phyloP scores from a whole-genome alignment of 2,113 vertebrate species.

The Kryptolebias marmoratus region DNA sequence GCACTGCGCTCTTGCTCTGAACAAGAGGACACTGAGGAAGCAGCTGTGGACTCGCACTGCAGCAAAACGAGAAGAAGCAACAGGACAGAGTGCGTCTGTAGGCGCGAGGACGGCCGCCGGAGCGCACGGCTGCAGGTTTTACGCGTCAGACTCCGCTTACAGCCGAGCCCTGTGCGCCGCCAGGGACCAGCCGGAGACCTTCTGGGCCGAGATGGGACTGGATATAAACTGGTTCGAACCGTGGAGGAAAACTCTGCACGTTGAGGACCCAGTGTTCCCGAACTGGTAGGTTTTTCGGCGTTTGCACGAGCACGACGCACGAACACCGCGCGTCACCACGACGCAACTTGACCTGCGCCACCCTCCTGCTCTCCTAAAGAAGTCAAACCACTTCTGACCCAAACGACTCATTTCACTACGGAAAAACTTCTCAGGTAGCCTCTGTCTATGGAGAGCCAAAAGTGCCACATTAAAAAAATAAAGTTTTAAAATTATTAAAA shows the following conservation, averaged over 20 bases:
- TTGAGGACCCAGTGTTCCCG: slow-evolving; percentile 77
- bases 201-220: slow-evolving; percentile 73
- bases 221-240: slow-evolving; percentile 78
- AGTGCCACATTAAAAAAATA: neutral
- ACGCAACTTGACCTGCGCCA: no score
- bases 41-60: slow-evolving; percentile 4
- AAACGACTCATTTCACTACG: no score
- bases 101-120: neutral
- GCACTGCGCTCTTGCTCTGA: neutral
- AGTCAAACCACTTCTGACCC: no score
- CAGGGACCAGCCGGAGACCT: slow-evolving; percentile 66
- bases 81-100: neutral
- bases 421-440: no score
- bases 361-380: no score
- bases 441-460: neutral
- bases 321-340: no score
- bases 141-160: slow-evolving; percentile 48
- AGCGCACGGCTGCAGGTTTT: slow-evolving; percentile 15
- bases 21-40: neutral
- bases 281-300: slow-evolving; percentile 75
- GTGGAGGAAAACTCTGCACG: slow-evolving; percentile 77
- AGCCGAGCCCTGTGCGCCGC: slow-evolving; percentile 67
- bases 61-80: slow-evolving; percentile 7
- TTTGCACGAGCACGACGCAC: neutral
- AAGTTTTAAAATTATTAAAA: neutral